Conservation (phyloP, 2,113 vertebrate genomes). For the Atrichornis clamosus region DNA sequence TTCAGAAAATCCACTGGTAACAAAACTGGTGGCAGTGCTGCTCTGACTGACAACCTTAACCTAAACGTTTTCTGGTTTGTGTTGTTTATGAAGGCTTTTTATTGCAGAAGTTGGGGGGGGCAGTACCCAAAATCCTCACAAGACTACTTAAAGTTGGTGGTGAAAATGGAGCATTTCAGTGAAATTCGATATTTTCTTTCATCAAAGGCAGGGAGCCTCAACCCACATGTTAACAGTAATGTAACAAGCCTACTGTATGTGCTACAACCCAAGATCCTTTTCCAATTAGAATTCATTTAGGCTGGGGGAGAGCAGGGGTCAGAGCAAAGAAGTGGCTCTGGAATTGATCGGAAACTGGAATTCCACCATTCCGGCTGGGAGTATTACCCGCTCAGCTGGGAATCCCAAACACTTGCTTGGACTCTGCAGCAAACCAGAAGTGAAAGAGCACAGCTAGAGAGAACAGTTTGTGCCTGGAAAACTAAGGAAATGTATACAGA, state of each 20-base stretch:
- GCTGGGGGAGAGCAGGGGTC: background rate
- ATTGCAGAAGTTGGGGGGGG: background rate
- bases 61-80: background rate
- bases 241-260: conserved; percentile 42
- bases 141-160: conserved; percentile 42
- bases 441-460: background rate
- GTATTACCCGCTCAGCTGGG: background rate
- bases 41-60: background rate
- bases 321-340: conserved; percentile 54
- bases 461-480: conserved; percentile 3
- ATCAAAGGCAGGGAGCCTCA: conserved; percentile 51
- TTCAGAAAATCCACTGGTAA: background rate
- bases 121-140: conserved; percentile 50
- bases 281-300: conserved; percentile 39
- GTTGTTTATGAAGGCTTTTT: conserved; percentile 16
- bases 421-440: background rate
- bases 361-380: background rate
- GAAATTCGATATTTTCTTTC: conserved; percentile 67
- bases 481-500: background rate
- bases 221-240: conserved; percentile 60
- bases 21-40: background rate
- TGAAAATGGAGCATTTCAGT: conserved; percentile 57
- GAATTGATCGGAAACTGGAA: conserved; percentile 42
- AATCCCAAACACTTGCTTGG: background rate
- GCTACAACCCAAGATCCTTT: conserved; percentile 33